A percentile compares a stretch with the other conserved stretches of the same genome.
Evolutionary conservation across 2,888 invertebrate genomes (phyloP).

Genomic region (Coenonympha arcania): DNA sequence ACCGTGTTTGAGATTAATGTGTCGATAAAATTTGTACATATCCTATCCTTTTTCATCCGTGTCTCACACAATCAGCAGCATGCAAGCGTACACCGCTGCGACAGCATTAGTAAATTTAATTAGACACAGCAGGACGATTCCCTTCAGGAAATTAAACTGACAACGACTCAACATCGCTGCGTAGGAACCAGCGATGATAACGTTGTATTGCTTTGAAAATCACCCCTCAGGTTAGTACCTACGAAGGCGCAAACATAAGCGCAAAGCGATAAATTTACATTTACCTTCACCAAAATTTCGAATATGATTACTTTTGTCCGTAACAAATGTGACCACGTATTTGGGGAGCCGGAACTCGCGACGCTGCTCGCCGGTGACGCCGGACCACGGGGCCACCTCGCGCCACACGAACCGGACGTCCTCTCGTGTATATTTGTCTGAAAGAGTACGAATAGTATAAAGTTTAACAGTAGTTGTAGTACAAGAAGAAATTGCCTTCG

Average conservation of each 20-base stretch:
- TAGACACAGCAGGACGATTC: constrained; percentile 34
- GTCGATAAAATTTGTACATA: background rate
- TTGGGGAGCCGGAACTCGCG: constrained; percentile 76
- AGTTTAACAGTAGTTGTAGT: no score
- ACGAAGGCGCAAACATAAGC: constrained; percentile 61
- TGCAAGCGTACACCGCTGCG: constrained; percentile 32
- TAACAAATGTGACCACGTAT: constrained; percentile 77
- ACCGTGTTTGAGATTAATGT: background rate
- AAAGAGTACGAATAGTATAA: constrained; percentile 10
- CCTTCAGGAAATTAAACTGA: no score
- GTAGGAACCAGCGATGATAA: no score
- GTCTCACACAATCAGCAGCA: constrained; percentile 22
- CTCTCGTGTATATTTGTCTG: constrained; percentile 76
- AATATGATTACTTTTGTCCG: constrained; percentile 75
- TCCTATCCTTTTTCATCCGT: constrained; percentile 8
- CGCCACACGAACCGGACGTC: constrained; percentile 78
- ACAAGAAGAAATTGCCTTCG: no score
- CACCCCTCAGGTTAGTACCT: constrained; percentile 34
- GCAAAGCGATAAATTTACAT: constrained; percentile 71
- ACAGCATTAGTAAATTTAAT: constrained; percentile 37
- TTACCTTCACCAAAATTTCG: constrained; percentile 78
- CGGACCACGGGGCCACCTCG: constrained; percentile 68
- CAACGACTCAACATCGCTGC: no score
- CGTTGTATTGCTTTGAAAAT: no score
- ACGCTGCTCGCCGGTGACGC: constrained; percentile 67